Evolutionary conservation across 2,113 vertebrate genomes (phyloP).

Genomic region (Rhea pennata): DNA sequence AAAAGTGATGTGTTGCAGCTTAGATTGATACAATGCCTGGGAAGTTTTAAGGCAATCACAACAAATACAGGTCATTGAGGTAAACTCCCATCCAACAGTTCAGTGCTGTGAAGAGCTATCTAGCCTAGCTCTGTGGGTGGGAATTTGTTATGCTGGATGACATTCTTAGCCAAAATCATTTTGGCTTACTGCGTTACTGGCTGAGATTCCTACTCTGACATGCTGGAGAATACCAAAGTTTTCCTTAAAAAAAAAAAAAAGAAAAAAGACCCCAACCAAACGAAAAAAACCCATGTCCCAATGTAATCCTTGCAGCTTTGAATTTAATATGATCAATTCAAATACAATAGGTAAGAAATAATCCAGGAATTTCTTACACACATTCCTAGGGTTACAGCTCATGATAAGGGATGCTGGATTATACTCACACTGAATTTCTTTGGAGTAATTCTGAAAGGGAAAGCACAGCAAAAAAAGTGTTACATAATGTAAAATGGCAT

Average conservation of each 20-base stretch:
- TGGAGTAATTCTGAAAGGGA: conserved; percentile 9
- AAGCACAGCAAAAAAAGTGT: background rate
- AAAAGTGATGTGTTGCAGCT: background rate
- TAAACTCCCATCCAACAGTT: background rate
- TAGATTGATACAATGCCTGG: accelerated
- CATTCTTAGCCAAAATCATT: background rate
- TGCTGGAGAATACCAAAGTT: background rate
- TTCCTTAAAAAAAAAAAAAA: no score
- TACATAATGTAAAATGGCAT: background rate
- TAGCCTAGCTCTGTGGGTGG: background rate
- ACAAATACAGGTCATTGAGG: background rate
- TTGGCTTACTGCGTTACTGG: accelerated
- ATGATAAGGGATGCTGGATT: background rate
- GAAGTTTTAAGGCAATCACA: background rate
- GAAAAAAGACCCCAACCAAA: no score
- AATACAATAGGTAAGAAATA: background rate
- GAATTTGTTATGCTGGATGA: accelerated
- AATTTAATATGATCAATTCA: accelerated
- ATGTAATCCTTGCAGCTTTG: background rate
- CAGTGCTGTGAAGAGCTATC: background rate
- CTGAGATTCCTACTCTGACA: background rate
- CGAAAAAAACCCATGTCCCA: background rate
- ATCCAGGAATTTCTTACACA: background rate
- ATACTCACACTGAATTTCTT: background rate
- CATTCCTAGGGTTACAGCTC: background rate